Evolutionary conservation across 1,140 invertebrate species (phyloP).

Genomic region (Periplaneta americana): DNA sequence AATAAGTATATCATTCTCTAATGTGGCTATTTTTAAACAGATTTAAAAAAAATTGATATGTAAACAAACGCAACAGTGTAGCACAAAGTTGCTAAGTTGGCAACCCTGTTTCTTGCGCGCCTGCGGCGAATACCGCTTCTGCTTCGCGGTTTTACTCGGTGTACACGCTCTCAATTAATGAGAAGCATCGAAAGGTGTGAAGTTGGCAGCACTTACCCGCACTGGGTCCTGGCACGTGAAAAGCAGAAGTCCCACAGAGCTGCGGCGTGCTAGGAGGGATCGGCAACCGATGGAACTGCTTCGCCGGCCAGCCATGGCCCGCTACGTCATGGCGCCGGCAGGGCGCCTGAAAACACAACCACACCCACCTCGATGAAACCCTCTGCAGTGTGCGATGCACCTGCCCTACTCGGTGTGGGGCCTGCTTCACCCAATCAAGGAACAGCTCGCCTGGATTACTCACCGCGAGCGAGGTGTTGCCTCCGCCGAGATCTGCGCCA

Average conservation of each 20-base stretch:
- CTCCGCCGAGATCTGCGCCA: background rate
- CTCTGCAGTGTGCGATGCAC: background rate
- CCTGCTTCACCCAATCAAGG: background rate
- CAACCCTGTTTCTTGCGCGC: too few species aligned
- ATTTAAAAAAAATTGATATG: too few species aligned
- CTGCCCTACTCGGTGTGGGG: too few species aligned
- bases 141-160: too few species aligned
- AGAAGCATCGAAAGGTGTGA: too few species aligned
- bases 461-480: background rate
- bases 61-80: too few species aligned
- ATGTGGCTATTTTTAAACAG: too few species aligned
- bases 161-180: too few species aligned
- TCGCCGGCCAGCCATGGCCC: conserved; percentile 4
- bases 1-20: too few species aligned
- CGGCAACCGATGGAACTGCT: conserved; percentile 12
- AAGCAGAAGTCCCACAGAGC: conserved; percentile 2
- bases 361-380: background rate
- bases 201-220: conserved; percentile 1
- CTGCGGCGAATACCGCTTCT: too few species aligned
- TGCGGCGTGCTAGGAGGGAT: conserved; percentile 11
- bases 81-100: too few species aligned
- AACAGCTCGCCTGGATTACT: background rate
- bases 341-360: background rate
- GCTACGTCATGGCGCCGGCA: background rate
- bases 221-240: conserved; percentile 13